These are phyloP conservation scores for Epizoanthus ramosus DNA, from an alignment of 92 coral and sea anemone genomes.

Conservation along the genomic window DNA sequence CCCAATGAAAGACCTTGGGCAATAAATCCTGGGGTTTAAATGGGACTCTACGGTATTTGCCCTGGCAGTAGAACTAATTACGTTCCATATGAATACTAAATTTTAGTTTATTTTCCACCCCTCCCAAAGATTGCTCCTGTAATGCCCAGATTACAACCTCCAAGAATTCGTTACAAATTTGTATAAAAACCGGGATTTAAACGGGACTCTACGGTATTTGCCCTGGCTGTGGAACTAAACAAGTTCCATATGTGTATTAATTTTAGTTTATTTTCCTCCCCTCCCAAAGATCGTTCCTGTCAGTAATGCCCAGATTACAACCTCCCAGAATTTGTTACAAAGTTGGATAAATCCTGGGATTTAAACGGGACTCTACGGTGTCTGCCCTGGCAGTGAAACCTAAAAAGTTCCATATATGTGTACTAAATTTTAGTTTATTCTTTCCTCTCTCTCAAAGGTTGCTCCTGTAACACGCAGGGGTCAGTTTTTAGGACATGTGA, in stretches of 20 bases:
- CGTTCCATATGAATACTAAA: neutral
- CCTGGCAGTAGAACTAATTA: neutral
- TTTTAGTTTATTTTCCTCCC: too few species aligned
- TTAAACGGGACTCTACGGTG: neutral
- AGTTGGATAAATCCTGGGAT: too few species aligned
- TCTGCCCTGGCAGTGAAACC: neutral
- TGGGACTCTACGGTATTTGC: neutral
- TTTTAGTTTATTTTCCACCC: too few species aligned
- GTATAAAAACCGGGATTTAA: too few species aligned
- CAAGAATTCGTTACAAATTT: too few species aligned
- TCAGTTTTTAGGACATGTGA: conserved; percentile 70
- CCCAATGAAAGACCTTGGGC: too few species aligned
- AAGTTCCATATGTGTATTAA: neutral
- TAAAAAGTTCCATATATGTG: neutral
- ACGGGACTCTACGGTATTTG: neutral
- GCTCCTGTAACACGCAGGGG: conserved; percentile 79
- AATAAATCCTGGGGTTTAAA: too few species aligned
- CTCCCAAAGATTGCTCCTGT: too few species aligned
- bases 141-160: too few species aligned
- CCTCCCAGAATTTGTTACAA: too few species aligned
- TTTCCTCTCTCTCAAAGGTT: conserved; percentile 51
- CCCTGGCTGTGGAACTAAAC: neutral
- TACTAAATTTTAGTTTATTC: neutral
- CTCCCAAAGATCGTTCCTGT: too few species aligned
- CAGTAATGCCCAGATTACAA: too few species aligned